A percentile compares a stretch with the other conserved stretches of the same genome.
Evolutionary conservation across 2,797 vertebrate genomes (phyloP).

Genomic region (Phaenicophaeus curvirostris): DNA sequence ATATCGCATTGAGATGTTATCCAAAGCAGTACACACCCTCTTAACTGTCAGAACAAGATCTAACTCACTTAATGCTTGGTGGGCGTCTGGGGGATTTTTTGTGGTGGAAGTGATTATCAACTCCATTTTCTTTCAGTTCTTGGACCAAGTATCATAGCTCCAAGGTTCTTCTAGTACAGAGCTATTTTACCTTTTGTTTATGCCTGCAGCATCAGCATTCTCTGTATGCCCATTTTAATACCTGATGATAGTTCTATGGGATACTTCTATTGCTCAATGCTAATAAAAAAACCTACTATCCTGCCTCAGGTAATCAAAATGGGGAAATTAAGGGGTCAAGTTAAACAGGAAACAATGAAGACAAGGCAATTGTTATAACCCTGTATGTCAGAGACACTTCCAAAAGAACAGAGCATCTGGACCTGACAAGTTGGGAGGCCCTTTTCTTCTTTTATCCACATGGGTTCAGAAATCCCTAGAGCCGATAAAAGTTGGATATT

Average conservation of each 20-base stretch:
- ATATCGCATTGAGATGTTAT: slow-evolving; percentile 43
- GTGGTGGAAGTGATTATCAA: neutral
- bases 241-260: neutral
- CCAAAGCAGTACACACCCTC: slow-evolving; percentile 38
- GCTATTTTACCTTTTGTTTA: slow-evolving; percentile 15
- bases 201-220: neutral
- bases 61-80: slow-evolving; percentile 11
- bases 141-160: slow-evolving; percentile 53
- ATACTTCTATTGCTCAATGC: neutral
- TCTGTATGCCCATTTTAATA: neutral
- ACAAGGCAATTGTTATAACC: neutral
- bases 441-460: neutral
- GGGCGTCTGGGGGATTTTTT: slow-evolving; percentile 37
- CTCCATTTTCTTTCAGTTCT: slow-evolving; percentile 20
- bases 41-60: slow-evolving; percentile 57
- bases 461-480: neutral
- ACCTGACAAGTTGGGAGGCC: neutral
- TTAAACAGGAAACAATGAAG: neutral
- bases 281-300: neutral
- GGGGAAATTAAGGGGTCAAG: neutral
- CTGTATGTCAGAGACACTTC: neutral
- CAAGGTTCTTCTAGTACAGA: slow-evolving; percentile 16
- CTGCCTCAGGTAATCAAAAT: neutral
- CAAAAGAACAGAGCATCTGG: neutral
- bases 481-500: neutral